These are phyloP conservation scores for Anguilla anguilla DNA, from an alignment of 2,797 vertebrate genomes.

Conservation along the genomic window DNA sequence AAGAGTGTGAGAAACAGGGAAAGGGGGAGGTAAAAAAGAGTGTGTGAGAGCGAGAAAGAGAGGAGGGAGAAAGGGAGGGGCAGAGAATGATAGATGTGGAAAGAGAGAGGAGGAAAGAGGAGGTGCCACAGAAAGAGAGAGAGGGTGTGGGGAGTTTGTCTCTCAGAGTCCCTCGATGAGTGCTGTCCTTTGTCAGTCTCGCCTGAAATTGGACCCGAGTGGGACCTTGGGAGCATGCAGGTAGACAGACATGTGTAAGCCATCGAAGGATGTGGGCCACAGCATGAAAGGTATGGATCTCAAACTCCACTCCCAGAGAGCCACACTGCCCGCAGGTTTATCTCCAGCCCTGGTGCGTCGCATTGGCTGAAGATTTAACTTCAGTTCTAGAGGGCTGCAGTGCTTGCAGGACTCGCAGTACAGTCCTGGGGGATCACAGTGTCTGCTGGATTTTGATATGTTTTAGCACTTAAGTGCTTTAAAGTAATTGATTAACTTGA, in stretches of 20 bases:
- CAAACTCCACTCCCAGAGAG: background rate
- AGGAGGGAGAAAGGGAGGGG: background rate
- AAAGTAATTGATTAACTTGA: too few relatives aligned
- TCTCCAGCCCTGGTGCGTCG: too few relatives aligned
- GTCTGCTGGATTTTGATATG: too few relatives aligned
- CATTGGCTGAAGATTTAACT: too few relatives aligned
- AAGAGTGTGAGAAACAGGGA: conserved; percentile 27
- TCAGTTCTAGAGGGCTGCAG: too few relatives aligned
- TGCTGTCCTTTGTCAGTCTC: conserved; percentile 59
- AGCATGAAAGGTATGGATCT: background rate
- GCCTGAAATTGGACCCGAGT: conserved; percentile 76
- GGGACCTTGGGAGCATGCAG: conserved; percentile 65
- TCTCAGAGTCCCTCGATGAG: conserved; percentile 67
- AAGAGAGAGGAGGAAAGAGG: conserved; percentile 38
- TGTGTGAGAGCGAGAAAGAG: background rate
- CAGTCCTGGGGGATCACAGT: too few relatives aligned
- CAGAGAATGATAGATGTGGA: background rate
- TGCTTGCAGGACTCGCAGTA: too few relatives aligned
- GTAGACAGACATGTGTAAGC: conserved; percentile 62
- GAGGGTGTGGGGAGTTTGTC: background rate
- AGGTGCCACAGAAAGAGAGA: conserved; percentile 24
- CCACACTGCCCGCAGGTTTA: too few relatives aligned
- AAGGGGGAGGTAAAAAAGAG: background rate
- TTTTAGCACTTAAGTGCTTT: too few relatives aligned
- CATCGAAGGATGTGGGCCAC: background rate